These are phyloP conservation scores for Drymonia ruficornis DNA, from an alignment of 2,888 invertebrate genomes.

Conservation along the genomic window DNA sequence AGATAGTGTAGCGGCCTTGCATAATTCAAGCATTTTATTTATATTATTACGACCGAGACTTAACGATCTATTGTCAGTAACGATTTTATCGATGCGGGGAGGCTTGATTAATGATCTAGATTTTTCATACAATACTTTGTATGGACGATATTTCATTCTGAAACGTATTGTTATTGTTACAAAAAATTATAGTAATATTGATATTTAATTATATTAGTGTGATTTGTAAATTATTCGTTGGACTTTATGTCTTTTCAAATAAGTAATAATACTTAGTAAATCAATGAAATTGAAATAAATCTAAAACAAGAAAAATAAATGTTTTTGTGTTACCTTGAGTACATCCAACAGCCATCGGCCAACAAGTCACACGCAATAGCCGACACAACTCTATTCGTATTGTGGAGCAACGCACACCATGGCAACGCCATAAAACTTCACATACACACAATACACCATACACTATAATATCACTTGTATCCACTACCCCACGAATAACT, in stretches of 20 bases:
- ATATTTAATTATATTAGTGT: too few species aligned
- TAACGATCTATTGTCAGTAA: constrained; percentile 41
- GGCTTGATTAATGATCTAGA: constrained; percentile 35
- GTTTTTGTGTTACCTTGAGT: constrained; percentile 26
- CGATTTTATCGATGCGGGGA: constrained; percentile 30
- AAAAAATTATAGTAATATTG: neutral
- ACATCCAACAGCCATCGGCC: constrained; percentile 35
- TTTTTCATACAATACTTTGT: constrained; percentile 26
- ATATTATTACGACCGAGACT: constrained; percentile 7
- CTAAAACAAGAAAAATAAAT: too few species aligned
- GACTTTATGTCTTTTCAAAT: too few species aligned
- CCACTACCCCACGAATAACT: neutral
- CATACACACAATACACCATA: constrained; percentile 20
- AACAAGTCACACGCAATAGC: constrained; percentile 15
- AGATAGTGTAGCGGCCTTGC: constrained; percentile 10
- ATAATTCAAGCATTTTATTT: constrained; percentile 13
- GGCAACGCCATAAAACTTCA: constrained; percentile 5
- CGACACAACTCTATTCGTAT: constrained; percentile 21
- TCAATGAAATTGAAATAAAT: too few species aligned
- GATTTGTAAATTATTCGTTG: too few species aligned
- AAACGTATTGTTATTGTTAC: neutral
- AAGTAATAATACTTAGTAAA: too few species aligned
- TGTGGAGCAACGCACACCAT: neutral
- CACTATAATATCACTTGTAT: constrained; percentile 14
- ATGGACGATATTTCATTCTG: constrained; percentile 20